A percentile compares a stretch with the other conserved stretches of the same genome.
phyloP scores from a whole-genome alignment of 2,797 vertebrate genomes.

The Mormyrops boulengeri region DNA sequence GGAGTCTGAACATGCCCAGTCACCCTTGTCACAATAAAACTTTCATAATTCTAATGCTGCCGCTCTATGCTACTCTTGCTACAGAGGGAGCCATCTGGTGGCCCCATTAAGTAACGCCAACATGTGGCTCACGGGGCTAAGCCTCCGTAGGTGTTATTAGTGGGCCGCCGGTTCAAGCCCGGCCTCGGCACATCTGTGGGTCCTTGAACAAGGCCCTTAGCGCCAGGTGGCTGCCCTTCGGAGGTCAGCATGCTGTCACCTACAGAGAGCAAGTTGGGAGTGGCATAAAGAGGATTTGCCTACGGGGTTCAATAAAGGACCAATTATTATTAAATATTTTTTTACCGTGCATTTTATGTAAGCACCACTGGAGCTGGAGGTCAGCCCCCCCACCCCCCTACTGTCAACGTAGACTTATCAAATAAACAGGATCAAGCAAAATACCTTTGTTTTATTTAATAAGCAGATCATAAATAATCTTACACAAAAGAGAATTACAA shows the following conservation, averaged over 20 bases:
- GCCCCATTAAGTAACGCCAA: neutral
- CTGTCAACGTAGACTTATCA: neutral
- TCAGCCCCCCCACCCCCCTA: neutral
- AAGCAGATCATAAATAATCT: constrained; percentile 95
- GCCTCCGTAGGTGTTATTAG: neutral
- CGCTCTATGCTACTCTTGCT: neutral
- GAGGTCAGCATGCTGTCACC: neutral
- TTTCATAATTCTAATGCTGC: neutral
- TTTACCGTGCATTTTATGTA: neutral
- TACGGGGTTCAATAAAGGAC: neutral
- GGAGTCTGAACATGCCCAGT: neutral
- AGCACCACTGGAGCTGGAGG: neutral
- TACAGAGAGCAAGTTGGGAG: neutral
- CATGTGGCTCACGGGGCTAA: neutral
- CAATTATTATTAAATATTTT: neutral
- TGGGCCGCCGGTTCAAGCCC: neutral
- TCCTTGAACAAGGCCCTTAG: neutral
- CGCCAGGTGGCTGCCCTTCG: neutral
- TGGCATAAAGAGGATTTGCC: neutral
- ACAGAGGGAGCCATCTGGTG: neutral
- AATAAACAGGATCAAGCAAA: constrained; percentile 57
- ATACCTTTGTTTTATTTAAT: constrained; percentile 83
- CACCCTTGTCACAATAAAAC: neutral
- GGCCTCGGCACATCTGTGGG: neutral
- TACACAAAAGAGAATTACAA: constrained; percentile 86